Evolutionary conservation across 2,888 invertebrate species (phyloP).

Genomic region (Sarcophaga subvicina): DNA sequence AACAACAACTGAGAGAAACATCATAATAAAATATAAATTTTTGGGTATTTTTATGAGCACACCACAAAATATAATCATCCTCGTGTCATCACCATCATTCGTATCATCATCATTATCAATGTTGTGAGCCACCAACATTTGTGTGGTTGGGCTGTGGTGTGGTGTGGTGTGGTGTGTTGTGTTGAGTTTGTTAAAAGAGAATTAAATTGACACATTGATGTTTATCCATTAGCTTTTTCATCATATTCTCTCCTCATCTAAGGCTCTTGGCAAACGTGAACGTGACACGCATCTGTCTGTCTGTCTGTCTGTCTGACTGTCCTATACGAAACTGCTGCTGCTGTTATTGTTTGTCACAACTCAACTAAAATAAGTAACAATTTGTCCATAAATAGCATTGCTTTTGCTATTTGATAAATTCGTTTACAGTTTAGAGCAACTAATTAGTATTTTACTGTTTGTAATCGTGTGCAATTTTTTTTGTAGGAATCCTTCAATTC

Average conservation of each 20-base stretch:
- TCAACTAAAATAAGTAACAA: slow-evolving; percentile 1
- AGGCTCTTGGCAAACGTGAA: slow-evolving; percentile 14
- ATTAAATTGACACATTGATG: slow-evolving; percentile 59
- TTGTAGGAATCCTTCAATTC: too few relatives aligned
- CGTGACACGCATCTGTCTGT: slow-evolving; percentile 47
- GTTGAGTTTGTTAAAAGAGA: slow-evolving; percentile 39
- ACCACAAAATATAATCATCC: slow-evolving; percentile 22
- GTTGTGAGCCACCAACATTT: slow-evolving; percentile 15
- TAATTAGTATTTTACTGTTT: neutral
- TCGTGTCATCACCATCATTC: neutral
- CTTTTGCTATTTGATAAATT: neutral
- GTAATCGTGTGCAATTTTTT: too few relatives aligned
- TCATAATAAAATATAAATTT: slow-evolving; percentile 23
- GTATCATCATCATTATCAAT: neutral
- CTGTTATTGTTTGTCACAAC: neutral
- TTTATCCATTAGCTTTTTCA: slow-evolving; percentile 46
- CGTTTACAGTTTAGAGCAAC: neutral
- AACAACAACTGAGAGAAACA: slow-evolving; percentile 2
- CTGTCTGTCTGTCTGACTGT: neutral
- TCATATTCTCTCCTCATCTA: slow-evolving; percentile 20
- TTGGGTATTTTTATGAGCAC: slow-evolving; percentile 4
- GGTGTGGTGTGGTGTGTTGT: neutral
- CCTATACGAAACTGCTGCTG: neutral
- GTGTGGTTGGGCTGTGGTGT: neutral
- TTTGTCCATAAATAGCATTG: neutral